Evolutionary conservation across 2,888 invertebrate genomes (phyloP), one percentile per base, ranked within the genome.

Genomic region (Diplolepis rosae): DNA sequence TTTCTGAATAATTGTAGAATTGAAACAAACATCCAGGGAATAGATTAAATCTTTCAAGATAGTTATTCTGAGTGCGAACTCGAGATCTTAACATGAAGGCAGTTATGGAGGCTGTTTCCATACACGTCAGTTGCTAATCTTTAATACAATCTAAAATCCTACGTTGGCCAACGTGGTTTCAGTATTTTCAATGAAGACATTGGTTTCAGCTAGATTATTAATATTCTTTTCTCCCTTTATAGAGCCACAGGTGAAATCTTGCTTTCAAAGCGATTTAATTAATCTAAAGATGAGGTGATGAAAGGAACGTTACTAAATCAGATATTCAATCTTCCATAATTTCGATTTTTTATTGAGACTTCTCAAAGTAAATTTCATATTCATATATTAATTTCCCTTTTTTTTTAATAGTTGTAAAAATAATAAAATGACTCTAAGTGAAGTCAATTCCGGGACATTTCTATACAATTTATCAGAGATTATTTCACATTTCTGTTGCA

Each of bases 51-150:
- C 52, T 52, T 13, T n/a, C 27, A 52, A 52, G 52, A 52, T 52
- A 52, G 52, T 52, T 52, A 52, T 52, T 52, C 52, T 52, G 28
- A 52, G 52, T 52, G 52, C 52, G n/a, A 52, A 52, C 28, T 52
- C 28, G 7, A 52, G 52, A 52, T 51, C 51, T 51, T 51, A 51
- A 51, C 51, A 51, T 27, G 24, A 22, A 51, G 27, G n/a, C 27
- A 27, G 51, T 51, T 51, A 51, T 51, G 51, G 51, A 22, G 52
- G 28, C 28, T 28, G 24, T 52, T 52, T 52, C 28, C 52, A 52
- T 52, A 28, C 52, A 52, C 13, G 27, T 51, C 7, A n/a, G 2
- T 39, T n/a, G 18, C 15, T 52, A 52, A 52, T 52, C 52, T 52
- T 52, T 52, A 52, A 52, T 52, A 27, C 52, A 52, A 52, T 52